Percentiles rank a stretch among this genome's conserved stretches.
Conservation (phyloP, 2,113 vertebrate species). For the Pelodiscus sinensis region DNA sequence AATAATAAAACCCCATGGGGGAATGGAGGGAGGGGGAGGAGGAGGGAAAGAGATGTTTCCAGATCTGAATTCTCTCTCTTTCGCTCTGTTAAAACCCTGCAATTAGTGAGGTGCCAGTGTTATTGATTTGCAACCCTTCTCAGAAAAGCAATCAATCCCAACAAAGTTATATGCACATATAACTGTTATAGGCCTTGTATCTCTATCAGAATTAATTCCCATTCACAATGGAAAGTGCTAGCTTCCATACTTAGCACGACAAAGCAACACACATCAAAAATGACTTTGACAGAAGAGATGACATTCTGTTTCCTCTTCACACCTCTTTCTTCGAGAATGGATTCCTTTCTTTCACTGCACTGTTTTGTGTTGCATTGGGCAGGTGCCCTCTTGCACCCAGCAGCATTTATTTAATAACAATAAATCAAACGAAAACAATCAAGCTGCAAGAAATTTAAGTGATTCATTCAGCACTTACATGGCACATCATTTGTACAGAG, state of each 20-base stretch:
- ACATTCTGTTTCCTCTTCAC: not conserved
- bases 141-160: conserved; percentile 10
- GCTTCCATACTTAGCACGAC: not conserved
- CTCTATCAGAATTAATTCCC: not conserved
- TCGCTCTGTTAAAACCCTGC: not conserved
- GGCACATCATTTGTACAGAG: not conserved
- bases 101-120: not conserved
- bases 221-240: not conserved
- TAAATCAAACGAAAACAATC: not conserved
- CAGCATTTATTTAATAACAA: not conserved
- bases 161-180: not conserved
- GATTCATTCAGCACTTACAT: not conserved
- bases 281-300: rapidly evolving
- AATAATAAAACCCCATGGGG: not conserved
- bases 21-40: no score
- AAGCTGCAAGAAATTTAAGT: not conserved
- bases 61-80: not conserved
- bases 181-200: not conserved
- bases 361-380: rapidly evolving
- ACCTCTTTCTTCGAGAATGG: not conserved
- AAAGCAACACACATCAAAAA: rapidly evolving
- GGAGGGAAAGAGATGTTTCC: not conserved
- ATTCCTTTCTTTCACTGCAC: not conserved
- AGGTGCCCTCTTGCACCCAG: not conserved
- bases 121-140: not conserved